Percentiles rank a stretch among this genome's conserved stretches.
Evolutionary conservation across 2,888 invertebrate genomes (phyloP).

Genomic region (Sinotaia quadrata): DNA sequence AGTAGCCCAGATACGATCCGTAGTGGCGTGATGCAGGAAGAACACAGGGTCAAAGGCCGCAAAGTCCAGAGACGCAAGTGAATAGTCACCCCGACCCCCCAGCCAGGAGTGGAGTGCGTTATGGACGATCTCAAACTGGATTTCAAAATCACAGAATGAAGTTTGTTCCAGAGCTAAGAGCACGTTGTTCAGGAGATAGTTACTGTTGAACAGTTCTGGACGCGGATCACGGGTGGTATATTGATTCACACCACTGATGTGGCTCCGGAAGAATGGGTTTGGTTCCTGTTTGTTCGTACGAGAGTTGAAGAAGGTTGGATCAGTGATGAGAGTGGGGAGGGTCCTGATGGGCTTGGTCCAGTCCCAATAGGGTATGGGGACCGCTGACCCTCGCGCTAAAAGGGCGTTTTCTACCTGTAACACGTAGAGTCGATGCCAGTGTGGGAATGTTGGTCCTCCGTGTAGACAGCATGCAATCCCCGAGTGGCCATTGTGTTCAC

Average conservation of each 20-base stretch:
- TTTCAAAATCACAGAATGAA: conserved; percentile 44
- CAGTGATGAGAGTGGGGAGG: conserved; percentile 33
- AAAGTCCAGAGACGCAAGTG: conserved; percentile 37
- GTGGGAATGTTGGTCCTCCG: conserved; percentile 41
- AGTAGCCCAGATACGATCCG: conserved; percentile 42
- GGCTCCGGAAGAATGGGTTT: conserved; percentile 40
- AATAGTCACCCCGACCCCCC: conserved; percentile 36
- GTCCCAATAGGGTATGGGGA: conserved; percentile 45
- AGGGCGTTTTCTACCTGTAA: conserved; percentile 40
- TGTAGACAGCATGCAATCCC: conserved; percentile 41
- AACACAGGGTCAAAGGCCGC: conserved; percentile 44
- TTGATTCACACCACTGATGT: conserved; percentile 19
- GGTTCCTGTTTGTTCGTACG: conserved; percentile 18
- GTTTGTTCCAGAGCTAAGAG: conserved; percentile 40
- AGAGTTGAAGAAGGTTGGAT: conserved; percentile 35
- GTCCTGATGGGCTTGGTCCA: conserved; percentile 33
- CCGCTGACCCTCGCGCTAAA: conserved; percentile 37
- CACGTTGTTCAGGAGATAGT: conserved; percentile 36
- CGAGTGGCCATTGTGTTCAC: conserved; percentile 22
- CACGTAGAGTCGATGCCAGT: conserved; percentile 41
- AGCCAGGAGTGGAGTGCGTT: conserved; percentile 40
- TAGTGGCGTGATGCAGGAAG: conserved; percentile 40
- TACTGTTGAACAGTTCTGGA: conserved; percentile 39
- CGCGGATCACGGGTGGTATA: conserved; percentile 32
- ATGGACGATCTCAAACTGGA: conserved; percentile 44